phyloP scores from a whole-genome alignment of 2,797 vertebrate species.

The Dendrocincla fuliginosa region DNA sequence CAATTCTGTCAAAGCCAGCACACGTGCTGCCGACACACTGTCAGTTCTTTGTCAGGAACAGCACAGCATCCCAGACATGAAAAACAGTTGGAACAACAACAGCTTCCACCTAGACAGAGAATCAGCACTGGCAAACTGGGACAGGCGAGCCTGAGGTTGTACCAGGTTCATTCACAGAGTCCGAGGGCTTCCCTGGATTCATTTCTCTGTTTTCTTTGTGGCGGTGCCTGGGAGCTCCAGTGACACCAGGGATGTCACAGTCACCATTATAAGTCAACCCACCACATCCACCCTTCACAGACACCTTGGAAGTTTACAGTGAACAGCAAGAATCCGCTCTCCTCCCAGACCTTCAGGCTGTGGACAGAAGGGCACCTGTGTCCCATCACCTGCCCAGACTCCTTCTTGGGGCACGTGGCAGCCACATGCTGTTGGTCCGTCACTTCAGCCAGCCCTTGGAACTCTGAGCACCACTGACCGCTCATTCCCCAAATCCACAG shows the following conservation, averaged over 20 bases:
- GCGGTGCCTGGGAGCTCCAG: accelerated
- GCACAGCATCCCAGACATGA: background rate
- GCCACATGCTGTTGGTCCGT: accelerated
- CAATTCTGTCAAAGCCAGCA: background rate
- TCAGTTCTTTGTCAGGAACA: background rate
- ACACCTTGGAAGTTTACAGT: background rate
- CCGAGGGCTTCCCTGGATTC: background rate
- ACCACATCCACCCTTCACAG: background rate
- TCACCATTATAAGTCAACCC: background rate
- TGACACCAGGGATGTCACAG: accelerated
- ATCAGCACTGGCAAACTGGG: background rate
- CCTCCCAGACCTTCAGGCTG: background rate
- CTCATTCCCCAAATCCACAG: background rate
- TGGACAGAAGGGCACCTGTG: background rate
- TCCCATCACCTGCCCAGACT: background rate
- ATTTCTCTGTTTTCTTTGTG: background rate
- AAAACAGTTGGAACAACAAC: background rate
- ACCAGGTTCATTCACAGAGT: background rate
- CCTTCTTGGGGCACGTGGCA: accelerated
- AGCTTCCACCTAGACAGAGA: background rate
- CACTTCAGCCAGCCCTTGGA: background rate
- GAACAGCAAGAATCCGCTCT: background rate
- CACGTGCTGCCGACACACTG: background rate
- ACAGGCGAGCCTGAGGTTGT: background rate
- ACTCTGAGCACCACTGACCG: accelerated